Percentiles rank a stretch among this genome's conserved stretches.
Conservation (phyloP, 2,113 vertebrate species). For the Nesogale talazaci region DNA sequence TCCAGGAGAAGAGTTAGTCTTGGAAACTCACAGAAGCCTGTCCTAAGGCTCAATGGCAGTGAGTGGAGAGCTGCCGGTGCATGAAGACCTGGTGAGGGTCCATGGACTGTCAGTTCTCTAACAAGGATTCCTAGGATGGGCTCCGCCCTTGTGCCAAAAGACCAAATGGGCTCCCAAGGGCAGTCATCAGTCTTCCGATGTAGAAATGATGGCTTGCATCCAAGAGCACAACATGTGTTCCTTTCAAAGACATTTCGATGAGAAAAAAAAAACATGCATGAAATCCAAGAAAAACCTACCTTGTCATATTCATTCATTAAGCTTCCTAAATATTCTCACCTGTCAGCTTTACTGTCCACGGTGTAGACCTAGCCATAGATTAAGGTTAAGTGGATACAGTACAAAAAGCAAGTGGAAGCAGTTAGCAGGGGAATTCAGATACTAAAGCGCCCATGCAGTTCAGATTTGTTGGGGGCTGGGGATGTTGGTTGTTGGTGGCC, state of each 20-base stretch:
- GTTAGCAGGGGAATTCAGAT: background rate
- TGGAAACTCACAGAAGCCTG: too few species aligned
- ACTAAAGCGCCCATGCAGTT: background rate
- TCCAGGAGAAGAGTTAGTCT: too few species aligned
- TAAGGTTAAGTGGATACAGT: background rate
- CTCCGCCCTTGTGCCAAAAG: background rate
- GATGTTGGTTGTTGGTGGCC: background rate
- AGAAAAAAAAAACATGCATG: conserved; percentile 1
- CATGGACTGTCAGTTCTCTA: background rate
- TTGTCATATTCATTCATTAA: conserved; percentile 40
- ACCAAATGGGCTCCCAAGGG: background rate
- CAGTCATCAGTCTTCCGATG: conserved; percentile 19
- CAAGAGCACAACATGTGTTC: background rate
- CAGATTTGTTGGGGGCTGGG: background rate
- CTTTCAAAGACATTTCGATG: background rate
- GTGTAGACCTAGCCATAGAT: background rate
- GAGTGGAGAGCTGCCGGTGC: background rate
- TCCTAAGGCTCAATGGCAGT: too few species aligned
- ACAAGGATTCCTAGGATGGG: background rate
- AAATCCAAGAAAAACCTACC: background rate
- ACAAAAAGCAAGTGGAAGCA: background rate
- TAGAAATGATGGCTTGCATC: conserved; percentile 13
- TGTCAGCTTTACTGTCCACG: background rate
- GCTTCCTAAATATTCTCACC: conserved; percentile 48
- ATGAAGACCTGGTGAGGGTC: background rate